These are phyloP conservation scores for Somateria mollissima DNA, from an alignment of 2,797 vertebrate genomes.

Conservation along the genomic window DNA sequence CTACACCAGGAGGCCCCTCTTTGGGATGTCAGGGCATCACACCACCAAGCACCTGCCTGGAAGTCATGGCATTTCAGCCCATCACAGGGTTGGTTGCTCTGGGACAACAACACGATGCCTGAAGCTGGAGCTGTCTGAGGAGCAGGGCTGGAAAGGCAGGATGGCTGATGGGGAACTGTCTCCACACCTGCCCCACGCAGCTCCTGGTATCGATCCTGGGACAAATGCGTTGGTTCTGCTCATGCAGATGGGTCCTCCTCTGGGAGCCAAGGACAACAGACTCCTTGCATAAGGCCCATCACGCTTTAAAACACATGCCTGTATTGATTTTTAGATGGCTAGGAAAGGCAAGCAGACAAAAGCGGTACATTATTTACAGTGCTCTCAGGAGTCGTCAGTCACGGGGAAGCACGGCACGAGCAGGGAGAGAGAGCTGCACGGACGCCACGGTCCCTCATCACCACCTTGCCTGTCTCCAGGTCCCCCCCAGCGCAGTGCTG, in stretches of 20 bases:
- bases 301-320: not conserved
- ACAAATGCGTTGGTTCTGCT: not conserved
- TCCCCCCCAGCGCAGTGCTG: not conserved
- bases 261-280: not conserved
- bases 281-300: not conserved
- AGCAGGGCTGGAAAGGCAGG: not conserved
- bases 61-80: not conserved
- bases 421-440: fast-evolving
- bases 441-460: not conserved
- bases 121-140: not conserved
- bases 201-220: not conserved
- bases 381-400: slow-evolving; percentile 22
- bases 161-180: not conserved
- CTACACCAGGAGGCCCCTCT: not conserved
- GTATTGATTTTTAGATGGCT: slow-evolving; percentile 28
- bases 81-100: not conserved
- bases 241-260: not conserved
- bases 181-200: not conserved
- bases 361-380: slow-evolving; percentile 53
- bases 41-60: fast-evolving
- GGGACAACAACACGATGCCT: fast-evolving
- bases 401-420: not conserved
- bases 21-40: not conserved
- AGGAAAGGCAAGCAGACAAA: slow-evolving; percentile 41
- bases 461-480: not conserved